Evolutionary conservation across 2,113 vertebrate genomes (phyloP).

Genomic region (Pteruthius melanotis): DNA sequence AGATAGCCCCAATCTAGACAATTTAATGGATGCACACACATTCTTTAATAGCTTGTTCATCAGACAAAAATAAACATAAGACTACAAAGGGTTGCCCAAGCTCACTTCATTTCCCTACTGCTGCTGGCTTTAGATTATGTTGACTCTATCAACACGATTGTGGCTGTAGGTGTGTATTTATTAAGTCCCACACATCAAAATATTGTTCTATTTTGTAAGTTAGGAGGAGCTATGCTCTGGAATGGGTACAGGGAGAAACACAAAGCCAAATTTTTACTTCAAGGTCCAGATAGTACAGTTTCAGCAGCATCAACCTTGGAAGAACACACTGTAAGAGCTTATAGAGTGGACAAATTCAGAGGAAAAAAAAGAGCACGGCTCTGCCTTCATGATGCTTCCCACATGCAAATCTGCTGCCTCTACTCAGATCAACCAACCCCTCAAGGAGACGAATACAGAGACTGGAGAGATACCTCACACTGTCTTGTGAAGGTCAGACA

Average conservation of each 20-base stretch:
- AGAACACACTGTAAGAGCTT: neutral
- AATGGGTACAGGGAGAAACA: neutral
- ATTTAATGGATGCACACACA: conserved; percentile 11
- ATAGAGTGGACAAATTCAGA: neutral
- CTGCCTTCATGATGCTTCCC: neutral
- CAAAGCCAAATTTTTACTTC: neutral
- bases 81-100: neutral
- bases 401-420: neutral
- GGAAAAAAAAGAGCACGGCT: neutral
- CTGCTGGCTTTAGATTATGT: conserved; percentile 1
- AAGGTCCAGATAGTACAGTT: neutral
- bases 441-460: neutral
- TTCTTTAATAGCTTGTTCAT: conserved; percentile 31
- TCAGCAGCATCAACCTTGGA: neutral
- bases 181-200: conserved; percentile 13
- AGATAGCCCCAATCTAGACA: conserved; percentile 9
- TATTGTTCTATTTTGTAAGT: conserved; percentile 9
- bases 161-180: conserved; percentile 25
- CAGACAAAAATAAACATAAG: neutral
- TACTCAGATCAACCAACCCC: neutral
- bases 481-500: neutral
- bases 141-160: conserved; percentile 28
- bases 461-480: neutral
- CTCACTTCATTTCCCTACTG: neutral
- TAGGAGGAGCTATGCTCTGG: conserved; percentile 6